Base-by-base conservation (phyloP, 2,797 vertebrate genomes). In the Typhlichthys eigenmanni region DNA sequence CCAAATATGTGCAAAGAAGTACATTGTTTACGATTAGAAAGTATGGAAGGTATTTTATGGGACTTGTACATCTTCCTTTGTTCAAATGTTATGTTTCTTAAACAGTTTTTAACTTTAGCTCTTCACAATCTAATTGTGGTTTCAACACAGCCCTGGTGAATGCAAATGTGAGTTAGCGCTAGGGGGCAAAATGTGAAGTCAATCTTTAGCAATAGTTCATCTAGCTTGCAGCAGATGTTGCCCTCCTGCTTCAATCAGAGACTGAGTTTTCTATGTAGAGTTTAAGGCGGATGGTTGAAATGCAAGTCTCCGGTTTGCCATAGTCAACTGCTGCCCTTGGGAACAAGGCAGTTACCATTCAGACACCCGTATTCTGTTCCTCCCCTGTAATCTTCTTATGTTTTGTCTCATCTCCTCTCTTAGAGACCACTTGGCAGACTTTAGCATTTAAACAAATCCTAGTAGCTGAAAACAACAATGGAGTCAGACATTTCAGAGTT, bases 301-400 rank as follows among this genome's bases (percentile, higher is more conserved):
- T 56, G 47, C 65, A 9, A 60, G 50, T 2, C 13, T 61, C 54
- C 16, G 53, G 45, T n/a, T 47, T 24, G 13, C 55, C 60, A n/a
- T 8, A 34, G 32, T 14, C 11, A 19, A 32, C 47, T 19, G 66
- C 64, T 60, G 71, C 58, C 64, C 66, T 72, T 75, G 70, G 61
- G 74, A 81, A 79, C 72, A 66, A 78, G 79, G 73, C 74, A 80
- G 58, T 64, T 76, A 74, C 10, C 52, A 43, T 54, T 55, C 52
- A 10, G 32, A 4, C 65, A 49, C 48, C 49, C 19, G 2, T 5
- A 50, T 6, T 62, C 56, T 56, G 71, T 5, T 0, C 47, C 66
- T 66, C 69, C 46, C 47, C 55, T 63, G 24, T 14, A 52, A 50
- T 72, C 60, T 63, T 64, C 60, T 72, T 59, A 60, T 9, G 29